Base-by-base conservation (phyloP, 2,113 vertebrate species). In the Ptilorrhoa leucosticta region DNA sequence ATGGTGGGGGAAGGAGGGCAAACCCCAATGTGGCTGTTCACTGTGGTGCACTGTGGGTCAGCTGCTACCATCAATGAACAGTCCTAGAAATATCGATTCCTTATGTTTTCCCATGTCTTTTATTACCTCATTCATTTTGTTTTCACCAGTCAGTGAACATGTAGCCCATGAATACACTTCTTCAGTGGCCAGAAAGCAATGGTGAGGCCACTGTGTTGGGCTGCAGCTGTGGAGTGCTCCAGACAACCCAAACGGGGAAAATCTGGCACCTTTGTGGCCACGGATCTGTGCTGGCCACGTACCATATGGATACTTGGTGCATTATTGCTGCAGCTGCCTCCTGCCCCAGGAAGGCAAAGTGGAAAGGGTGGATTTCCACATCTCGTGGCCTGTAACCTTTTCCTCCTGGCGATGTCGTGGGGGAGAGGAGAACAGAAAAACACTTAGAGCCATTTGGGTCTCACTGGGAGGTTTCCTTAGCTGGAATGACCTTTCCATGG, bases 1-100 rank as follows among this genome's bases (percentile, higher is more conserved):
- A 0, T 4, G 0, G 0, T 13, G 11, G 33, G 54, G 44, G 2
- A 1, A 17, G 44, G 76, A 58, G 35, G 19, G 26, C 45, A 91
- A 42, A 40, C 53, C 31, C 60, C 58, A 42, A 2, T 1, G 5
- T 10, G 19, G 14, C 54, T 65, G 30, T 20, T 69, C 56, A 9
- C 7, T 48, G 48, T 2, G 2, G 23, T 35, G 12, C n/a, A 39
- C 22, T 3, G 15, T 40, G 72, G 37, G 40, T 37, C 72, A 70
- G 7, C 9, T 14, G 40, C 53, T 40, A 7, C 65, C 60, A 13
- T 50, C 45, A 31, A 5, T 30, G 51, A 70, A 19, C 0, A 5
- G 23, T 13, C 44, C 45, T 12, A 63, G 15, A 57, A 81, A 56
- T 30, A 27, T 0, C 0, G 0, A 50, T 78, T 83, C 58, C 15